Percentiles rank a stretch among this genome's conserved stretches.
Evolutionary conservation across 2,797 vertebrate genomes (phyloP).

Genomic region (Rhincodon typus): DNA sequence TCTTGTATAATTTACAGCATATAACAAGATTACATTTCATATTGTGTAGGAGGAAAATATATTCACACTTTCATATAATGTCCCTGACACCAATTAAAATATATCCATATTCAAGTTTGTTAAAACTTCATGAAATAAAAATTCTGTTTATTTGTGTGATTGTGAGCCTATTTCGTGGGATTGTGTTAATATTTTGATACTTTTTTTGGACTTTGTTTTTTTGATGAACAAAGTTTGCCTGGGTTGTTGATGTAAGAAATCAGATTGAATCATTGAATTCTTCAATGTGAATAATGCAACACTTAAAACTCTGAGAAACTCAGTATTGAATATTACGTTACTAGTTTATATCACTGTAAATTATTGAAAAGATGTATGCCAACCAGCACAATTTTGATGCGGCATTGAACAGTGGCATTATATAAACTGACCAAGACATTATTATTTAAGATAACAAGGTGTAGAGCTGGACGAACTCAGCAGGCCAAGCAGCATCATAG

Average conservation of each 20-base stretch:
- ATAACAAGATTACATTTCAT: not conserved
- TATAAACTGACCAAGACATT: conserved; percentile 7
- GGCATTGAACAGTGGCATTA: not conserved
- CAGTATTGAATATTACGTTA: conserved; percentile 15
- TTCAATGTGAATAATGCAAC: conserved; percentile 23
- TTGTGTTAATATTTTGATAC: not conserved
- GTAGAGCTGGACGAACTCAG: too few species aligned
- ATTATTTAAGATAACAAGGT: too few species aligned
- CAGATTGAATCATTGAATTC: not conserved
- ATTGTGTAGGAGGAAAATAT: not conserved
- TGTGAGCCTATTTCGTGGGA: not conserved
- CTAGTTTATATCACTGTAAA: conserved; percentile 18
- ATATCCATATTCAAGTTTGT: not conserved
- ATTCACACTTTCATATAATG: not conserved
- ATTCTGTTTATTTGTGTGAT: not conserved
- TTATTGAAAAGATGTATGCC: not conserved
- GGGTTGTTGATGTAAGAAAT: not conserved
- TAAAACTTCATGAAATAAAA: not conserved
- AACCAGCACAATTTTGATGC: not conserved
- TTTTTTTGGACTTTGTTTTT: not conserved
- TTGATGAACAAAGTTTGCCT: not conserved
- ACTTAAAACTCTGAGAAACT: not conserved
- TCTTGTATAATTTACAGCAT: not conserved
- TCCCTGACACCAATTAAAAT: not conserved
- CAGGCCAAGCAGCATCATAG: too few species aligned